A percentile compares a stretch with the other conserved stretches of the same genome.
These are phyloP conservation scores for Labeo rohita DNA, from an alignment of 2,113 vertebrate species.

Conservation along the genomic window DNA sequence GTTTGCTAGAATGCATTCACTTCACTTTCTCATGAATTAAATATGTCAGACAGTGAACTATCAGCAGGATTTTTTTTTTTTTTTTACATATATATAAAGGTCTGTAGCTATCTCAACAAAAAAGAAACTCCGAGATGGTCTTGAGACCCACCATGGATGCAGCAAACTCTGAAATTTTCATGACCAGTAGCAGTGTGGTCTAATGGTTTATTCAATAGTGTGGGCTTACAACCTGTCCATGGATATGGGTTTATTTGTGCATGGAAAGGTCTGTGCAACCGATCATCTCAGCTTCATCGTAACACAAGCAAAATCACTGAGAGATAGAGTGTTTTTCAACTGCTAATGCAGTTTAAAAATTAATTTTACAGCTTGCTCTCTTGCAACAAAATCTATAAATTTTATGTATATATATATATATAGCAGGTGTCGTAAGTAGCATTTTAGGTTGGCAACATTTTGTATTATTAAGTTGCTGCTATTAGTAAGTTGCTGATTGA, in stretches of 20 bases:
- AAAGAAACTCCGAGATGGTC: neutral
- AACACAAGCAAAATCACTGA: neutral
- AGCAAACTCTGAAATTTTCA: neutral
- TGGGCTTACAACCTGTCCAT: neutral
- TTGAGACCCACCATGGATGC: neutral
- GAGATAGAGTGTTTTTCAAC: too few species aligned
- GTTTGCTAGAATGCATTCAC: constrained; percentile 2
- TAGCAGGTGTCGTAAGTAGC: neutral
- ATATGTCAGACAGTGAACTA: neutral
- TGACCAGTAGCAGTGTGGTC: neutral
- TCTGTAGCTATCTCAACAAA: neutral
- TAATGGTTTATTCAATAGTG: constrained; percentile 25
- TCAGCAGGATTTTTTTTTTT: neutral
- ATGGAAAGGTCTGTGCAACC: neutral
- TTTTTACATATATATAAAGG: neutral
- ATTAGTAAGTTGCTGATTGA: neutral
- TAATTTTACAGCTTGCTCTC: too few species aligned
- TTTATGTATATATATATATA: too few species aligned
- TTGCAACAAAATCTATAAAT: too few species aligned
- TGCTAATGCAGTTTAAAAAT: too few species aligned
- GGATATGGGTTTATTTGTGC: constrained; percentile 2
- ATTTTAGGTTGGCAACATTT: neutral
- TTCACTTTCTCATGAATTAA: constrained; percentile 31
- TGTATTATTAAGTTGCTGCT: too few species aligned
- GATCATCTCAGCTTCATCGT: neutral